Base-by-base conservation (phyloP, 1,140 invertebrate species). In the Aphelenchoides fujianensis region DNA sequence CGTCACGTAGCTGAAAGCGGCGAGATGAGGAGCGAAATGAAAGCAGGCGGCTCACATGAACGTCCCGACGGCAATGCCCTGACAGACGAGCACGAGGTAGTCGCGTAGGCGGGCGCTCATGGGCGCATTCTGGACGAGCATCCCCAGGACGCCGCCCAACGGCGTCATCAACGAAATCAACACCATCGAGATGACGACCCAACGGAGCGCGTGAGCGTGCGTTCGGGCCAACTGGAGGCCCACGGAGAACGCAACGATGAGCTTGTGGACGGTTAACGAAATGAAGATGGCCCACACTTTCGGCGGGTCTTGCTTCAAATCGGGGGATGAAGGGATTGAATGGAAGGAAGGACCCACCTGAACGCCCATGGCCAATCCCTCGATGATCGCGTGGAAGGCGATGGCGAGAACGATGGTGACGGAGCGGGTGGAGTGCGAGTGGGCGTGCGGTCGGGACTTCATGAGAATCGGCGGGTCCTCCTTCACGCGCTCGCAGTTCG, bases 341-440 rank as follows among this genome's bases (percentile, higher is more conserved):
- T n/a, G n/a, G n/a, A n/a, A n/a, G 66, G 30, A 79, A 61, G 52
- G 30, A 16, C 68, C 27, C 48, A 86, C 86, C 79, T 92, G 91
- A 2, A 92, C 84, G 1, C 91, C 91, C 5, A 92, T 90, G 0
- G 91, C 90, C 61, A 92, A 85, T 0, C 93, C 93, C 88, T 96
- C 93, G 80, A 96, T 93, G 0, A 94, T 86, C 75, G 93, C 92
- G 82, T 96, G 93, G 64, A 95, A 89, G 2, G 92, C 93, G 9
- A 96, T 86, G 0, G 93, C 93, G 28, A 93, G 85, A 0, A 95
- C 91, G 67, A 94, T 90, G 7, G 86, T 80, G 19, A 85, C 63
- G 28, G 54, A 93, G 85, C 19, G 92, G 83, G 28, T 91, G 90
- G 69, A 91, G 85, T 5, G 93, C 85, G 9, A 90, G 89, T 53